Conservation (phyloP, 2,888 invertebrate species). For the Drosophila dives region DNA sequence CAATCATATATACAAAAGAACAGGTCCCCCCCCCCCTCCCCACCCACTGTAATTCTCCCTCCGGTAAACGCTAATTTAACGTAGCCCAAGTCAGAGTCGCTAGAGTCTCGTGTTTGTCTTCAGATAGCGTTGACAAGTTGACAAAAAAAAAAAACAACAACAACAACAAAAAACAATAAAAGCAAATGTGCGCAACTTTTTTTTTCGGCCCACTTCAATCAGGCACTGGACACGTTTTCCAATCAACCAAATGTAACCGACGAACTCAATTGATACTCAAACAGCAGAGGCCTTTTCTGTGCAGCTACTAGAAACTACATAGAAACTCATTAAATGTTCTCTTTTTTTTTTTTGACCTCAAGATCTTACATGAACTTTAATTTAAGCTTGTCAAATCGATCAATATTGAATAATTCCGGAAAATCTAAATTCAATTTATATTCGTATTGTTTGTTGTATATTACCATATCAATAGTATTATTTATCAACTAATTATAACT, state of each 20-base stretch:
- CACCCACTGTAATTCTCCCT: neutral
- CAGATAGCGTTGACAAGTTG: conserved; percentile 34
- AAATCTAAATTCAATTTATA: neutral
- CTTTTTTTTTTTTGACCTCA: neutral
- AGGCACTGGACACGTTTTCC: conserved; percentile 49
- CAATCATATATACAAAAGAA: conserved; percentile 29
- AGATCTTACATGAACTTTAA: neutral
- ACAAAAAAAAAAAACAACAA: conserved; percentile 2
- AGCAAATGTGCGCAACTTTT: conserved; percentile 41
- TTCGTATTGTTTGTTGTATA: neutral
- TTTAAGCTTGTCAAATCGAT: neutral
- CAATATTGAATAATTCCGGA: neutral
- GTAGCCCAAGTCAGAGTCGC: conserved; percentile 6
- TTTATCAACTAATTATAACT: neutral
- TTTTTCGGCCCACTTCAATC: conserved; percentile 71
- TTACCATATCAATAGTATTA: neutral
- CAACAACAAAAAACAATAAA: conserved; percentile 9
- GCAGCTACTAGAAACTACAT: neutral
- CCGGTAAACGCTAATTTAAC: neutral
- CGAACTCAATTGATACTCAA: conserved; percentile 23
- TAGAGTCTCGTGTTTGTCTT: conserved; percentile 55
- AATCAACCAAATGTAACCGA: conserved; percentile 60
- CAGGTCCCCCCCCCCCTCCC: neutral
- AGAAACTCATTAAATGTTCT: neutral
- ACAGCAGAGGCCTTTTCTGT: neutral